phyloP scores from a whole-genome alignment of 2,113 vertebrate genomes.

The Gnathonemus longibarbis region DNA sequence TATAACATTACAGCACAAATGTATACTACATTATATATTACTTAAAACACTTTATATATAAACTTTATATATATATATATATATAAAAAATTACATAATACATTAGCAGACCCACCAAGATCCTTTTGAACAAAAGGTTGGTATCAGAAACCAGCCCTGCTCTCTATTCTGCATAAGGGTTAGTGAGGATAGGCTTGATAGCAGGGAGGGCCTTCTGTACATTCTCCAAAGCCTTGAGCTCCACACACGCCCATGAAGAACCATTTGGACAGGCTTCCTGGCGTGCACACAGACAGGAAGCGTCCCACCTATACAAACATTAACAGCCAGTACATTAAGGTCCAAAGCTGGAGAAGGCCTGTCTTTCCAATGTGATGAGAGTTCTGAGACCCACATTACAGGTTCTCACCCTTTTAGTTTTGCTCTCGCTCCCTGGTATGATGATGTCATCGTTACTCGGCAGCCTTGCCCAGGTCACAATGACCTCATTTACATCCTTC shows the following conservation, averaged over 20 bases:
- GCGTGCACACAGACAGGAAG: neutral
- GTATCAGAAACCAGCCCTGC: neutral
- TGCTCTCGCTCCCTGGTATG: neutral
- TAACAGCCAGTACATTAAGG: neutral
- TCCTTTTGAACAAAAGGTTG: neutral
- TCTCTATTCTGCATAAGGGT: neutral
- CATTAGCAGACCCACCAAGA: neutral
- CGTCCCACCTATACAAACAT: neutral
- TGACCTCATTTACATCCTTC: conserved; percentile 5
- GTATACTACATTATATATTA: neutral
- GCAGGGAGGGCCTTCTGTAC: neutral
- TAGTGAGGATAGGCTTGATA: neutral
- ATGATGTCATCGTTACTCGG: neutral
- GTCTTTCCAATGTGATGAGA: neutral
- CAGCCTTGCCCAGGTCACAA: neutral
- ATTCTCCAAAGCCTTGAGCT: neutral
- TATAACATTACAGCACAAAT: neutral
- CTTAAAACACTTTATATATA: neutral
- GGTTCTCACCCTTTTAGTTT: neutral
- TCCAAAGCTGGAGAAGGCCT: neutral
- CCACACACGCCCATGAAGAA: neutral
- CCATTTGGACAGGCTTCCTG: neutral
- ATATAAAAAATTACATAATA: neutral
- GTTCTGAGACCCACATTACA: neutral
- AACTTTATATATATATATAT: neutral